Percentiles rank a stretch among this genome's conserved stretches.
These are phyloP conservation scores for Nephrotoma appendiculata DNA, from an alignment of 2,888 invertebrate species.

Conservation along the genomic window DNA sequence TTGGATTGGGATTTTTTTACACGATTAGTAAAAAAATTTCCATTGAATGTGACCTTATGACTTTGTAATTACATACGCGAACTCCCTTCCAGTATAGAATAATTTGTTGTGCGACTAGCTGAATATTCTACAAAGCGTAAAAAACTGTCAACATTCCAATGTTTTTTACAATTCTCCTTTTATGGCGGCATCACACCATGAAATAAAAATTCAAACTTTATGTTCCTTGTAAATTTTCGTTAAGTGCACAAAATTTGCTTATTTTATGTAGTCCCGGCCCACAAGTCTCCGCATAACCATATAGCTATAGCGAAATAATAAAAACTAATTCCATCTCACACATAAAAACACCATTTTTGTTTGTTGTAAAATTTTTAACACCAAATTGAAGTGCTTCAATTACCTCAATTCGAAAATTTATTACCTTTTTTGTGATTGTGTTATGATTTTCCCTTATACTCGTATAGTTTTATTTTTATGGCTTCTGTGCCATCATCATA, in stretches of 20 bases:
- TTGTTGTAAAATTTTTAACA: not conserved
- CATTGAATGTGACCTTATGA: no score
- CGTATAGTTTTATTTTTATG: not conserved
- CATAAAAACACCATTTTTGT: not conserved
- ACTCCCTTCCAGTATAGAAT: no score
- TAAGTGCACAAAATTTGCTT: not conserved
- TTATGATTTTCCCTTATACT: not conserved
- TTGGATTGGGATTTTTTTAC: no score
- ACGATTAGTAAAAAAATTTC: no score
- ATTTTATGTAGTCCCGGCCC: not conserved
- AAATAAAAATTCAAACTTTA: no score
- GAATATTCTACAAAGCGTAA: no score
- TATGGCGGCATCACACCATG: no score
- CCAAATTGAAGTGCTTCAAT: not conserved
- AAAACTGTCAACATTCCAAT: no score
- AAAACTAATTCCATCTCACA: not conserved
- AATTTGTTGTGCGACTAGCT: no score
- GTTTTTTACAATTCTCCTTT: no score
- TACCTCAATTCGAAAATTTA: not conserved
- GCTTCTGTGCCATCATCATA: not conserved
- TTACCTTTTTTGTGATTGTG: not conserved
- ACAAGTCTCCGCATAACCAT: not conserved
- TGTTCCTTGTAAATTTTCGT: no score
- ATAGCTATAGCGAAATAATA: not conserved
- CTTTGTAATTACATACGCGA: no score